Evolutionary conservation across 2,113 vertebrate species (phyloP).

Genomic region (Paracanthobrama guichenoti): DNA sequence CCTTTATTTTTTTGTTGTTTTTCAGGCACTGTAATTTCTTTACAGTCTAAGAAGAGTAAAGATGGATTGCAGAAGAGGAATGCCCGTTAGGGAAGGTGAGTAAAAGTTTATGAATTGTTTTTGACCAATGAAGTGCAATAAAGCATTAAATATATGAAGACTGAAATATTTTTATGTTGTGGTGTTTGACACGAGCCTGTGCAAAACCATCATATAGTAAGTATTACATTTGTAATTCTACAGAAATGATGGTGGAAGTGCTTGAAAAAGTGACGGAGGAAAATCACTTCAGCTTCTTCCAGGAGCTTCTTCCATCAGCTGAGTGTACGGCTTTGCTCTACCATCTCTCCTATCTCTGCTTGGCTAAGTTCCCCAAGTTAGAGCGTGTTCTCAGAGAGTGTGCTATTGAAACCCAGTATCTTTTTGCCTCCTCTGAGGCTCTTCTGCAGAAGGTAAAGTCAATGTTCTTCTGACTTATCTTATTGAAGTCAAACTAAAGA

Average conservation of each 20-base stretch:
- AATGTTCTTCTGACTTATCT: background rate
- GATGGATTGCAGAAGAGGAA: background rate
- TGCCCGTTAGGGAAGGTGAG: background rate
- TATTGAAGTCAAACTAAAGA: background rate
- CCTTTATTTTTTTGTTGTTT: background rate
- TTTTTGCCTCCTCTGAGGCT: conserved; percentile 20
- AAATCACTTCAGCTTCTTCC: background rate
- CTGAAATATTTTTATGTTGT: background rate
- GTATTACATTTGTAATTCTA: background rate
- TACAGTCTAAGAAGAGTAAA: background rate
- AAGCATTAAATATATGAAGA: too few species aligned
- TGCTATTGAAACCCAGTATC: background rate
- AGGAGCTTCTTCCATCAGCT: background rate
- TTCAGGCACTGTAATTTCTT: background rate
- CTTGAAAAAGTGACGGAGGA: background rate
- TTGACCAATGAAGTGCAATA: background rate
- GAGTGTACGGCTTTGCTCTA: conserved; percentile 12
- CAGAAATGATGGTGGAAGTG: background rate
- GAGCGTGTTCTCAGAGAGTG: background rate
- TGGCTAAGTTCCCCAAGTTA: background rate
- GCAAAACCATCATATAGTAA: background rate
- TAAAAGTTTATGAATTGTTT: background rate
- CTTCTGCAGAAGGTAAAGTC: conserved; percentile 13
- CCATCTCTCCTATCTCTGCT: conserved; percentile 24
- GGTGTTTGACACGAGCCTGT: background rate